Base-by-base conservation (phyloP, 2,888 invertebrate species). In the Graphium colonna region DNA sequence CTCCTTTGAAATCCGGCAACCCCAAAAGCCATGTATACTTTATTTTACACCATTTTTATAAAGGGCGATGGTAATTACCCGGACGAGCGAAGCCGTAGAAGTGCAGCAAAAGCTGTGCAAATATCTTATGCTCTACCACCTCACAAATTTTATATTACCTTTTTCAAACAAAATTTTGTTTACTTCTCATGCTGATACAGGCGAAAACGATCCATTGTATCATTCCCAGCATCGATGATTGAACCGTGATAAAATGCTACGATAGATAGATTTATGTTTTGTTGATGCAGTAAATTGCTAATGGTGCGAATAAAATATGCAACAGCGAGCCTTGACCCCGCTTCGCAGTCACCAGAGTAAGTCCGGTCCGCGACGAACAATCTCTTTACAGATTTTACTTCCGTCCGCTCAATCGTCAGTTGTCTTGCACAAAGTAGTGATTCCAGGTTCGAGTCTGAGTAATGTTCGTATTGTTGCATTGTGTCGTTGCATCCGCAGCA, bases 391-490 rank as follows among this genome's bases (percentile, higher is more conserved):
- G 16, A 39, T 39, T 33, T 33, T 21, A 54, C 44, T 54, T 48
- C 48, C 53, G 53, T 53, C 44, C 39, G 43, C 33, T 43, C 40
- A 33, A 40, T 40, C 12, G 38, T 10, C 31, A 39, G 28, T 38
- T 48, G 33, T 13, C 52, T 44, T 13, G 39, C 15, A 49, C 53
- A 54, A 54, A 44, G 12, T 18, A 16, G 33, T n/a, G 49, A 45
- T 49, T 38, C 28, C 43, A 31, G 51, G 45, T 45, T 45, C 38
- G 18, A 21, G 16, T 40, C 21, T 39, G 12, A 21, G 16, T 49
- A 49, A 54, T 44, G 53, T 38, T 44, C 43, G 38, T 39, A 49
- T 44, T 53, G 53, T 53, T 53, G 28, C 43, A 53, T 53, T 53
- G 48, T 53, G 21, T 15, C 26, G 8, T 9, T 7, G 31, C 8